phyloP scores from a whole-genome alignment of 2,797 vertebrate genomes.

The Onychomys arenicola region DNA sequence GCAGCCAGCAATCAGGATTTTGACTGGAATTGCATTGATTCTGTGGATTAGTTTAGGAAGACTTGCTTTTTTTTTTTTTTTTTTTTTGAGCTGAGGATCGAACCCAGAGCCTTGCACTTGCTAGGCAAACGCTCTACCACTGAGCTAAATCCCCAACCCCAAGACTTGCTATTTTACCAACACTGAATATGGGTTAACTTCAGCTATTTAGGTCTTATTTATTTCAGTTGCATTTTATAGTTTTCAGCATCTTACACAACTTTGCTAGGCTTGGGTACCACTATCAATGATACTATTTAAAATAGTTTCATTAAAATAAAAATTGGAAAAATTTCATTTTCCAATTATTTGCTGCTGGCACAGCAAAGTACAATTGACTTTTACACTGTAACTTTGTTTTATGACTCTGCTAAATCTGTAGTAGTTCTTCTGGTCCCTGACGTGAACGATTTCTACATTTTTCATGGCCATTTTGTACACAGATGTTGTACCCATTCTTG shows the following conservation, averaged over 20 bases:
- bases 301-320: neutral
- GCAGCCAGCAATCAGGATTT: constrained; percentile 4
- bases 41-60: neutral
- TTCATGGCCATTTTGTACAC: neutral
- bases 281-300: constrained; percentile 30
- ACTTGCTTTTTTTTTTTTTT: neutral
- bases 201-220: constrained; percentile 38
- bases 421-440: neutral
- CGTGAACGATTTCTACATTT: neutral
- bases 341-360: neutral
- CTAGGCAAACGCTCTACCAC: no score
- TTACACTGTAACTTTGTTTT: constrained; percentile 36
- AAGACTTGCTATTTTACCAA: neutral
- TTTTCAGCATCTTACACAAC: constrained; percentile 3
- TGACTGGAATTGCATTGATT: neutral
- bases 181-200: neutral
- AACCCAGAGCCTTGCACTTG: no score
- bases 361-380: neutral
- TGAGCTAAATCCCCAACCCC: no score
- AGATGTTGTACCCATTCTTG: neutral
- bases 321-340: constrained; percentile 47
- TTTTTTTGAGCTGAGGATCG: no score
- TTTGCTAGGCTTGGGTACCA: neutral
- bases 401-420: neutral
- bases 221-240: constrained; percentile 32